Evolutionary conservation across 2,113 vertebrate genomes (phyloP).

Genomic region (Nerophis ophidion): DNA sequence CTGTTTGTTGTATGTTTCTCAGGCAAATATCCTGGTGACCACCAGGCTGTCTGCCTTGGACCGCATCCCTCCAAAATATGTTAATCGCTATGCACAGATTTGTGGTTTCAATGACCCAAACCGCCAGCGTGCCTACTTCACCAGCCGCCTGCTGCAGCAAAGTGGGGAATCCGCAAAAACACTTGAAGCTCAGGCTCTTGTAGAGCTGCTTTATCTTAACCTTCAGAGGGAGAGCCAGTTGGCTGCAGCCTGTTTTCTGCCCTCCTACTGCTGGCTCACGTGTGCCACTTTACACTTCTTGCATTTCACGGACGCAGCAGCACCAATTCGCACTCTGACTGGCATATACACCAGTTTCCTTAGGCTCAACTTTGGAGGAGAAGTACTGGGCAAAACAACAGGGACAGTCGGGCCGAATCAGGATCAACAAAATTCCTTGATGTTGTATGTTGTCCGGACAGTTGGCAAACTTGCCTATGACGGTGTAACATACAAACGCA

Average conservation of each 20-base stretch:
- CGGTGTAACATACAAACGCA: conserved; percentile 80
- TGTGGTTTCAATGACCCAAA: conserved; percentile 89
- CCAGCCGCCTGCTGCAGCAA: conserved; percentile 80
- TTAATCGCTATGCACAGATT: conserved; percentile 82
- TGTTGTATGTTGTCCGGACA: conserved; percentile 85
- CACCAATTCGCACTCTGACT: conserved; percentile 83
- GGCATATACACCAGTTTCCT: conserved; percentile 94
- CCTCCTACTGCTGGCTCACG: conserved; percentile 96
- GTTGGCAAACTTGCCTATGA: conserved; percentile 89
- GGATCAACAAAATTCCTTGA: conserved; percentile 77
- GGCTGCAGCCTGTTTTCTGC: conserved; percentile 83
- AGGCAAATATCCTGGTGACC: conserved; percentile 89
- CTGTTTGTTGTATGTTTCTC: conserved; percentile 17
- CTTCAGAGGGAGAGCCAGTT: conserved; percentile 87
- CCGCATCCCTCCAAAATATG: conserved; percentile 83
- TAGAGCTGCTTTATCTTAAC: conserved; percentile 87
- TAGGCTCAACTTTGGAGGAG: conserved; percentile 89
- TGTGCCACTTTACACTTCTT: conserved; percentile 90
- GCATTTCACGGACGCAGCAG: conserved; percentile 74
- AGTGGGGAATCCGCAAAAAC: conserved; percentile 9
- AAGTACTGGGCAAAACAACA: conserved; percentile 72
- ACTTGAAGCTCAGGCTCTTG: conserved; percentile 70
- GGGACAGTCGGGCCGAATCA: conserved; percentile 35
- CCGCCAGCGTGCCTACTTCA: conserved; percentile 88
- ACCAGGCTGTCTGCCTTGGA: conserved; percentile 84